phyloP scores from a whole-genome alignment of 2,113 vertebrate genomes.

The Lipophrys pholis region DNA sequence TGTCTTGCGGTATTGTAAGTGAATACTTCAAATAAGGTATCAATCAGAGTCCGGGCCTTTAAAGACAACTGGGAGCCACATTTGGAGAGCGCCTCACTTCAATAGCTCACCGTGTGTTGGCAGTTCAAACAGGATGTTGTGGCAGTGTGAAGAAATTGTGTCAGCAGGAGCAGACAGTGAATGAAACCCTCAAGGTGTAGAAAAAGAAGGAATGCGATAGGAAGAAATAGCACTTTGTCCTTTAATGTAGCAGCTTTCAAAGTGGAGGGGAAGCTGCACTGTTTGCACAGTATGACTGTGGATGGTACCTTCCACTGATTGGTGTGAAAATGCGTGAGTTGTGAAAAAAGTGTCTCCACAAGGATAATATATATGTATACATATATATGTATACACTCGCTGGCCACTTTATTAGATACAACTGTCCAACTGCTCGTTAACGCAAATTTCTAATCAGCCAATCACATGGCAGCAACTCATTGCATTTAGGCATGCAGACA shows the following conservation, averaged over 20 bases:
- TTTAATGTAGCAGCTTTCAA: slow-evolving; percentile 23
- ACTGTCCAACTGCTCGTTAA: too few species aligned
- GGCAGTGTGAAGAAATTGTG: slow-evolving; percentile 5
- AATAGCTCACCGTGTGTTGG: not conserved
- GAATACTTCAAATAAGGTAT: slow-evolving; percentile 46
- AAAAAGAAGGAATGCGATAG: slow-evolving; percentile 12
- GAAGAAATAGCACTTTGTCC: slow-evolving; percentile 4
- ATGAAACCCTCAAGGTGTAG: slow-evolving; percentile 7
- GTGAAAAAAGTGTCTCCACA: not conserved
- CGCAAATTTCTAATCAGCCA: too few species aligned
- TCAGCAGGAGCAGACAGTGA: slow-evolving; percentile 16
- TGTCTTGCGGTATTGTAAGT: slow-evolving; percentile 18
- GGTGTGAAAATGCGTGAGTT: slow-evolving; percentile 8
- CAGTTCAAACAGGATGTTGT: slow-evolving; percentile 44
- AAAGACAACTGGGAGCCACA: slow-evolving; percentile 32
- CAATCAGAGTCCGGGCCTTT: slow-evolving; percentile 27
- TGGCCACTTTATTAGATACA: too few species aligned
- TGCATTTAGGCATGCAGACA: too few species aligned
- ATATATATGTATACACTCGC: too few species aligned
- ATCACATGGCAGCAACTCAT: too few species aligned
- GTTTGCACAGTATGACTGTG: not conserved
- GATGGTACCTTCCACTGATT: slow-evolving; percentile 16
- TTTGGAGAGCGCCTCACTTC: slow-evolving; percentile 18
- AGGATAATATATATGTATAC: slow-evolving; percentile 8
- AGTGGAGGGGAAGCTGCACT: not conserved